Evolutionary conservation across 2,797 vertebrate genomes (phyloP), one percentile per base, ranked within the genome.

Genomic region (Gadopsis bispinosus): DNA sequence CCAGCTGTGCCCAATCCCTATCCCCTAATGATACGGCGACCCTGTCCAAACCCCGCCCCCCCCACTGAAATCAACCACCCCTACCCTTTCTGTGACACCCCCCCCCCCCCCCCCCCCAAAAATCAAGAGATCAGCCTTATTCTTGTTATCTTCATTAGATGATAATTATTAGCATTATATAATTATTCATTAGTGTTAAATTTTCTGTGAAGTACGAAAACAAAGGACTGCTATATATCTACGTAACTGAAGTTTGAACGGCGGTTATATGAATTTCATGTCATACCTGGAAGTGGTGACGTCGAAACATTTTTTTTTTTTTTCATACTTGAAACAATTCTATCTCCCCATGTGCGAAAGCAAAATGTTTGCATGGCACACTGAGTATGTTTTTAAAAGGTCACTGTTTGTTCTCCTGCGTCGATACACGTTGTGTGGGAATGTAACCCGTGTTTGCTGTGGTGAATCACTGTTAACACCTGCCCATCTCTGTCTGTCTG

Each of bases 371-470:
- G 56, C 66, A 58, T 65, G 69, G 31, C n/a, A 39, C 65, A 41
- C 45, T 45, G 50, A 51, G 51, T 77, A 48, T 78, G 4, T 29
- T 35, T 43, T 66, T 4, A 50, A 31, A 31, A 8, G 51, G 26
- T 17, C 14, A 26, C 8, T 51, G 83, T 87, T 58, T 39, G 69
- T 70, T 65, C 13, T 65, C 37, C 45, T 78, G 53, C 75, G 69
- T 63, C 83, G 66, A 66, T 68, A 72, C 65, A 16, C 81, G 88
- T 77, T 65, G 86, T 93, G 86, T 92, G 88, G 70, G 77, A 80
- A 56, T 85, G 75, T 88, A 94, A 92, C 83, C 82, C 75, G 19
- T 88, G 91, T 93, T 90, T 94, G 93, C 92, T 88, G 93, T 95
- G 93, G 80, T 93, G 92, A 92, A 65, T 91, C 85, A 81, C 63